A percentile compares a stretch with the other conserved stretches of the same genome.
phyloP scores from a whole-genome alignment of 1,140 invertebrate species.

The Vanessa atalanta region DNA sequence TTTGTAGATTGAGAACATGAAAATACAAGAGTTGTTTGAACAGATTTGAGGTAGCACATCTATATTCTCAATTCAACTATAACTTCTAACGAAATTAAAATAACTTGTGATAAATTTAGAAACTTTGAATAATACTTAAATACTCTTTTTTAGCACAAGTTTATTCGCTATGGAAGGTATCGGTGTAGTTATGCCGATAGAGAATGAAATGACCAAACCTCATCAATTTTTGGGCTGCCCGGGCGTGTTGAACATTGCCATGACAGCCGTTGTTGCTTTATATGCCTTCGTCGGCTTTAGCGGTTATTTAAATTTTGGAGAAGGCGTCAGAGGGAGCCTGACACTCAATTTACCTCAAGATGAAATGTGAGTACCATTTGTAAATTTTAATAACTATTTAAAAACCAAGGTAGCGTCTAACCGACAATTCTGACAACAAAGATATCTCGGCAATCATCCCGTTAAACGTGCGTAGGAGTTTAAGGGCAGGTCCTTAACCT shows the following conservation, averaged over 20 bases:
- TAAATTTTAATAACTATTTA: background rate
- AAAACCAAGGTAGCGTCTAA: no score
- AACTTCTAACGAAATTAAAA: no score
- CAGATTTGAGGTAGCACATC: no score
- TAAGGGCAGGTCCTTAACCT: no score
- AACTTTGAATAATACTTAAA: no score
- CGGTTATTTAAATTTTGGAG: conserved; percentile 90
- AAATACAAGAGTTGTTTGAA: no score
- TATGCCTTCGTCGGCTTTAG: conserved; percentile 91
- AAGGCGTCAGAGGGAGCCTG: conserved; percentile 84
- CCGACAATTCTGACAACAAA: no score
- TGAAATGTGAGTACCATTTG: conserved; percentile 82
- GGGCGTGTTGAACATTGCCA: conserved; percentile 91
- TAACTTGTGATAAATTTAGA: no score
- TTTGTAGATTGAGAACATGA: no score
- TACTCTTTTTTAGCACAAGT: conserved; percentile 82
- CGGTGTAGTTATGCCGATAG: conserved; percentile 92
- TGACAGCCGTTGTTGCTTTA: conserved; percentile 87
- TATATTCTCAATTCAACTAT: no score
- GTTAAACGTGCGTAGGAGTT: no score
- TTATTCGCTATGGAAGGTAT: conserved; percentile 92
- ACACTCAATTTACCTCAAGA: conserved; percentile 86
- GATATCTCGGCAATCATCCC: no score
- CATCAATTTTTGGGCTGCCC: conserved; percentile 90
- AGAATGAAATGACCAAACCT: conserved; percentile 92